These are phyloP conservation scores for Helogale parvula DNA, from an alignment of 2,113 vertebrate species.

Conservation along the genomic window DNA sequence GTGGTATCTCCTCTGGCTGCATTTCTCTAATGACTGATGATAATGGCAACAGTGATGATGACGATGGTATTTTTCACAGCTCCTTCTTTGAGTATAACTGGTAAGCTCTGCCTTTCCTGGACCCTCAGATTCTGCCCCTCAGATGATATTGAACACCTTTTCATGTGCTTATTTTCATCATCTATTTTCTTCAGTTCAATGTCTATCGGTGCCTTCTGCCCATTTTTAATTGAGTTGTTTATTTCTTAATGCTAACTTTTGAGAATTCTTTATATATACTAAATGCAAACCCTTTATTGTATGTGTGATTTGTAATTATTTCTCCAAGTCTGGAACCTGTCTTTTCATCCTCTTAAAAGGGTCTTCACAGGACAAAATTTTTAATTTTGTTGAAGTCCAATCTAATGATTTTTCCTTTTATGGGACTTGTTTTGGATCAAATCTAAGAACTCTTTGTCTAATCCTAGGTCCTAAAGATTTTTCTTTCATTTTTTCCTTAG, in stretches of 20 bases:
- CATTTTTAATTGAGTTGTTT: neutral
- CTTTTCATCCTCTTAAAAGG: neutral
- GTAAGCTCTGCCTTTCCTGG: neutral
- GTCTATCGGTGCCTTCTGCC: neutral
- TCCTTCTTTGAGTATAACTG: neutral
- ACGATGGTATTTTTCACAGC: neutral
- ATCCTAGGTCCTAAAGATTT: neutral
- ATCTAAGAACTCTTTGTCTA: neutral
- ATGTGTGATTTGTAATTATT: neutral
- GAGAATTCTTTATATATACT: neutral
- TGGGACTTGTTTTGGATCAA: neutral
- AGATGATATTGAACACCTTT: neutral
- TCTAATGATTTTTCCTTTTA: neutral
- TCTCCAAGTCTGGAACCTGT: neutral
- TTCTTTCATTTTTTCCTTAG: neutral
- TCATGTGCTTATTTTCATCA: neutral
- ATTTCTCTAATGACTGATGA: neutral
- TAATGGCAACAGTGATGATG: neutral
- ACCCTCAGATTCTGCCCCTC: neutral
- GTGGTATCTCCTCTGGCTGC: neutral
- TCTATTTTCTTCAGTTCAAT: neutral
- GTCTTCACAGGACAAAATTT: neutral
- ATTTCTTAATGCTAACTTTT: neutral
- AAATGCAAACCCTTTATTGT: neutral
- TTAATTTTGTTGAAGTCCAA: neutral